These are phyloP conservation scores for Platypus cylindrus DNA, from an alignment of 2,888 invertebrate species.

Conservation along the genomic window DNA sequence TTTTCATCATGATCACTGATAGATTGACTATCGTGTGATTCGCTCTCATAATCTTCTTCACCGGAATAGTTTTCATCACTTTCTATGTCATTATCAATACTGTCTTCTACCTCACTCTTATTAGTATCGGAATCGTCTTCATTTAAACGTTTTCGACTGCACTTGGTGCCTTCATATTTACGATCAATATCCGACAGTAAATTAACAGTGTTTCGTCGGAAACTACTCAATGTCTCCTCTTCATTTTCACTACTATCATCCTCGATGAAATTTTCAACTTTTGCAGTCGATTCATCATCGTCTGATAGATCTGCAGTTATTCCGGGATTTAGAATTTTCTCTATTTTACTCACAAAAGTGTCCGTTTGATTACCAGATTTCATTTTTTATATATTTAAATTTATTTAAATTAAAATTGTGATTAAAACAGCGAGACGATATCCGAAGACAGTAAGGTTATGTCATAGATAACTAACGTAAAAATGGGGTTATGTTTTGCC, in stretches of 20 bases:
- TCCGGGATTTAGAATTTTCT: no score
- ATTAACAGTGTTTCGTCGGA: constrained; percentile 54
- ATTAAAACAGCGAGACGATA: no score
- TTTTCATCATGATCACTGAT: constrained; percentile 22
- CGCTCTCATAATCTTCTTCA: constrained; percentile 7
- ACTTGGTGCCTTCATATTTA: constrained; percentile 63
- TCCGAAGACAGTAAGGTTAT: no score
- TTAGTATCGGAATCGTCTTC: constrained; percentile 22
- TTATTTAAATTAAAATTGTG: no score
- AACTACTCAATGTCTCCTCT: constrained; percentile 43
- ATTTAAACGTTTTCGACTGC: constrained; percentile 44
- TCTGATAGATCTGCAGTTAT: no score
- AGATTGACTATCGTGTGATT: constrained; percentile 12
- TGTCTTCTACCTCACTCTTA: constrained; percentile 15
- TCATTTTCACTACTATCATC: constrained; percentile 39
- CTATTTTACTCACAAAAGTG: no score
- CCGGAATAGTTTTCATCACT: constrained; percentile 36
- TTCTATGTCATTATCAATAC: constrained; percentile 18
- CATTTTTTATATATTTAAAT: no score
- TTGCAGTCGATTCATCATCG: no score
- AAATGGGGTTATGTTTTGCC: no score
- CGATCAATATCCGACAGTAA: constrained; percentile 55
- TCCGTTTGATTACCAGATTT: no score
- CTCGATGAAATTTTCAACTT: constrained; percentile 40
- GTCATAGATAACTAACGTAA: no score